Evolutionary conservation across 1,140 invertebrate genomes (phyloP).

Genomic region (Sinella curviseta): DNA sequence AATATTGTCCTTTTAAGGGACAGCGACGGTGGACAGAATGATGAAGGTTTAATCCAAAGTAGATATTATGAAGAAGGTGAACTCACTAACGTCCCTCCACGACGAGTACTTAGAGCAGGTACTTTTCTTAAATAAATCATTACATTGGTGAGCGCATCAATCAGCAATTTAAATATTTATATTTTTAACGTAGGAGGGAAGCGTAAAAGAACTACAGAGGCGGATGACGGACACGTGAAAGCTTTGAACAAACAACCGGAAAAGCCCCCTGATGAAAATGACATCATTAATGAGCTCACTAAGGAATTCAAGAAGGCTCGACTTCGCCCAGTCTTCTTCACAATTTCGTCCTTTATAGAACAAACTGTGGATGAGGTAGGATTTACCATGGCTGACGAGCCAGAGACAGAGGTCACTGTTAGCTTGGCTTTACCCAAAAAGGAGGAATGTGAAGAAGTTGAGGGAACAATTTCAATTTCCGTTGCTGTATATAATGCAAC

Average conservation of each 20-base stretch:
- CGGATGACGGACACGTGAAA: background rate
- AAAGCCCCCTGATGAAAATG: slow-evolving; percentile 7
- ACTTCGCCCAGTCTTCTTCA: slow-evolving; percentile 23
- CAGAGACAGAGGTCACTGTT: background rate
- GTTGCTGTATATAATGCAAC: background rate
- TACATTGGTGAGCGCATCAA: too few species aligned
- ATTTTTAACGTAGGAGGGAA: background rate
- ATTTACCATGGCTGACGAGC: slow-evolving; percentile 6
- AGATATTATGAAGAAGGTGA: background rate
- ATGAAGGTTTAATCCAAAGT: background rate
- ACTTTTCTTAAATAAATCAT: too few species aligned
- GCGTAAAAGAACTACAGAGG: background rate
- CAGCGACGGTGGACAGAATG: background rate
- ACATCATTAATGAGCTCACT: slow-evolving; percentile 10
- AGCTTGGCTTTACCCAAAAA: background rate
- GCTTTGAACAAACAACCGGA: too few species aligned
- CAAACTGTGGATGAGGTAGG: slow-evolving; percentile 18
- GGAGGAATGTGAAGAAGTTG: background rate
- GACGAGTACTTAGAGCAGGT: too few species aligned
- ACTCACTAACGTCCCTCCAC: background rate
- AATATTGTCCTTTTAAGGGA: background rate
- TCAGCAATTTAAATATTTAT: too few species aligned
- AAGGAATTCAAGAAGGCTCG: slow-evolving; percentile 22
- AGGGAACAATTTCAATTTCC: background rate
- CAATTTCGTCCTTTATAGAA: slow-evolving; percentile 22